Percentiles rank a stretch among this genome's conserved stretches.
These are phyloP conservation scores for Sus scrofa DNA, from an alignment of 2,113 vertebrate species.

Conservation along the genomic window DNA sequence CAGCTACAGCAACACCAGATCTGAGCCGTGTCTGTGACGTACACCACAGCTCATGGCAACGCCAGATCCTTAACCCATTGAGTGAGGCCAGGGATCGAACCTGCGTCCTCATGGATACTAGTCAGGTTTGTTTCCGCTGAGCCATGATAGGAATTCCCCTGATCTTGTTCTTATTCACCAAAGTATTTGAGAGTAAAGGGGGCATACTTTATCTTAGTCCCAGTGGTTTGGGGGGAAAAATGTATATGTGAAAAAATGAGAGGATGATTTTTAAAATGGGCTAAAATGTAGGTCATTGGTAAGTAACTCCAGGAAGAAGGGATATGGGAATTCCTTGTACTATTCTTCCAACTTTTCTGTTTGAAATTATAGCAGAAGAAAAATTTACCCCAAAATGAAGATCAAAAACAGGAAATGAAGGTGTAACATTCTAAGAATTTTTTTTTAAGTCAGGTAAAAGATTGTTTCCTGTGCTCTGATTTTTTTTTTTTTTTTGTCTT, in stretches of 20 bases:
- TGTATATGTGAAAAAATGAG: not conserved
- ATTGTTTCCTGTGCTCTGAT: conserved; percentile 67
- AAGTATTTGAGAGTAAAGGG: conserved; percentile 13
- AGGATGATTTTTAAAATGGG: not conserved
- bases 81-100: too few species aligned
- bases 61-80: too few species aligned
- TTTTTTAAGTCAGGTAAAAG: conserved; percentile 33
- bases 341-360: conserved; percentile 21
- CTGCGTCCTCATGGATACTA: too few species aligned
- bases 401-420: conserved; percentile 76
- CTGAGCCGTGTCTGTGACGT: too few species aligned
- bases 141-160: too few species aligned
- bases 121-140: too few species aligned
- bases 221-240: not conserved
- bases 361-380: conserved; percentile 63
- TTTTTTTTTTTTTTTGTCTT: not conserved
- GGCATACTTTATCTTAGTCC: not conserved
- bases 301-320: not conserved
- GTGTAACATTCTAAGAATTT: conserved; percentile 73
- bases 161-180: not conserved
- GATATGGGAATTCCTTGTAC: not conserved
- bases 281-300: conserved; percentile 1
- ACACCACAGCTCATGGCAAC: too few species aligned
- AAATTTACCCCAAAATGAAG: conserved; percentile 25
- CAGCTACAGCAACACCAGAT: too few species aligned